Evolutionary conservation across 2,113 vertebrate species (phyloP).

Genomic region (Triplophysa dalaica): DNA sequence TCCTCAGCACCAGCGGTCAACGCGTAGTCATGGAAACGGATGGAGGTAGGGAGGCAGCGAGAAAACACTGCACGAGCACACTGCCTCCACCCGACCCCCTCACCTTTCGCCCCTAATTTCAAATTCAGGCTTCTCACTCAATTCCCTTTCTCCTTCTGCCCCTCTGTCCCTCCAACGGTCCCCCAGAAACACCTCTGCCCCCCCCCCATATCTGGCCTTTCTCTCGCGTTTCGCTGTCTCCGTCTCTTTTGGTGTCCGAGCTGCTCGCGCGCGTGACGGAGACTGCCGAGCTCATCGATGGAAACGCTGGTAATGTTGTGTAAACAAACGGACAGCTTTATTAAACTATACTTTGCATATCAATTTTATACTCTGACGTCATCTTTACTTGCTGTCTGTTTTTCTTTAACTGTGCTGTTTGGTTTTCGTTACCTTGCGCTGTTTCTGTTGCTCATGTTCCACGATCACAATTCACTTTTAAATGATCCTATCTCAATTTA

Average conservation of each 20-base stretch:
- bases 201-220: conserved; percentile 57
- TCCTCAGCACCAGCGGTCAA: conserved; percentile 69
- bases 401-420: conserved; percentile 49
- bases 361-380: conserved; percentile 32
- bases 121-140: conserved; percentile 67
- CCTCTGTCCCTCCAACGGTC: conserved; percentile 51
- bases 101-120: conserved; percentile 70
- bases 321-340: conserved; percentile 17
- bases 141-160: conserved; percentile 44
- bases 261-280: conserved; percentile 81
- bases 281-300: conserved; percentile 86
- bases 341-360: neutral
- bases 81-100: conserved; percentile 54
- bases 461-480: neutral
- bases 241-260: conserved; percentile 71
- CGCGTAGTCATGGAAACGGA: conserved; percentile 74
- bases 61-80: conserved; percentile 64
- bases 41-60: conserved; percentile 63
- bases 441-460: conserved; percentile 28
- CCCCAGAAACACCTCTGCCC: conserved; percentile 67
- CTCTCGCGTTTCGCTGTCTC: conserved; percentile 62
- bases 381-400: conserved; percentile 55
- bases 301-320: conserved; percentile 82
- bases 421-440: conserved; percentile 50
- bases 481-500: conserved; percentile 8